These are phyloP conservation scores for Cyrtorhinus lividipennis DNA, from an alignment of 1,140 invertebrate genomes.

Conservation along the genomic window DNA sequence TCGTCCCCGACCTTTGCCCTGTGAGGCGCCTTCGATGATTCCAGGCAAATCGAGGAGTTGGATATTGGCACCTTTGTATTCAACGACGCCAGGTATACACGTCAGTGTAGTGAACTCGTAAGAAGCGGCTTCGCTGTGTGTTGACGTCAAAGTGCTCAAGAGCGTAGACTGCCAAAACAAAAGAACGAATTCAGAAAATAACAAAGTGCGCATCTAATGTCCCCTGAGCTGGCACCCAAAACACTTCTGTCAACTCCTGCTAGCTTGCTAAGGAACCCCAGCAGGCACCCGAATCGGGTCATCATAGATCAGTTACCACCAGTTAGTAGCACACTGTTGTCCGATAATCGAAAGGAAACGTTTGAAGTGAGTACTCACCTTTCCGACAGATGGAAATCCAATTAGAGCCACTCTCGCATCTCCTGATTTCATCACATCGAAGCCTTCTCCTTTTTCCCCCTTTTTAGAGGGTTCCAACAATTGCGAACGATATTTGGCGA, in stretches of 20 bases:
- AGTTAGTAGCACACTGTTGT: no score
- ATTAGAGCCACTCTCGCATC: constrained; percentile 97
- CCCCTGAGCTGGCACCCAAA: no score
- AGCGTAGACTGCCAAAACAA: constrained; percentile 61
- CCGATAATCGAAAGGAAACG: no score
- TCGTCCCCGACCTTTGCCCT: constrained; percentile 73
- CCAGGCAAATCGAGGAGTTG: constrained; percentile 94
- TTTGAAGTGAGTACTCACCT: no score
- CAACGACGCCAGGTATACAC: constrained; percentile 97
- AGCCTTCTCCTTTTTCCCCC: constrained; percentile 96
- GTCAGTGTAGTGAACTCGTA: constrained; percentile 99
- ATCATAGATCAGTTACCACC: no score
- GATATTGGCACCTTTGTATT: constrained; percentile 97
- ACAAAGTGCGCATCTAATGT: no score
- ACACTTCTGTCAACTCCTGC: no score
- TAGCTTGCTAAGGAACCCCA: no score
- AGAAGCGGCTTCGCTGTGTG: constrained; percentile 86
- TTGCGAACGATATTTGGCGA: constrained; percentile 94
- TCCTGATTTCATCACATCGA: constrained; percentile 98
- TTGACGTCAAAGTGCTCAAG: constrained; percentile 82
- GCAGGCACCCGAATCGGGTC: no score
- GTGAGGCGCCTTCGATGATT: constrained; percentile 86
- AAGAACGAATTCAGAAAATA: no score
- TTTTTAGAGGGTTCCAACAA: constrained; percentile 89
- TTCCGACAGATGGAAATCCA: constrained; percentile 92